These are phyloP conservation scores for Neomonachus schauinslandi DNA, from an alignment of 2,113 vertebrate species.

Conservation along the genomic window DNA sequence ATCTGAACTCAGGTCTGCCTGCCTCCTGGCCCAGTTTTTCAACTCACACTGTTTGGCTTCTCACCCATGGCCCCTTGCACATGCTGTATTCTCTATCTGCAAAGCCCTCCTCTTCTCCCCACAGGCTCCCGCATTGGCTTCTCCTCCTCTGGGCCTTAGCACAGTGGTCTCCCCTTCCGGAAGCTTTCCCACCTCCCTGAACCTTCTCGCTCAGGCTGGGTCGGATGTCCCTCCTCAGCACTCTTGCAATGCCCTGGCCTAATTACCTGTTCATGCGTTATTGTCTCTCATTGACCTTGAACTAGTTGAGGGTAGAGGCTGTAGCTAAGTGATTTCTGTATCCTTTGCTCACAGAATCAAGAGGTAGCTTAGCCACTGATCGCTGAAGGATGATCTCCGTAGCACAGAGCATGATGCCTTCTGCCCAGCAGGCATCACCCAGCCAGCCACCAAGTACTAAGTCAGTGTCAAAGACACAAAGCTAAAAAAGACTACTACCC, in stretches of 20 bases:
- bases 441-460: background rate
- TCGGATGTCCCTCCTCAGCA: background rate
- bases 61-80: background rate
- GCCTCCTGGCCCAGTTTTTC: background rate
- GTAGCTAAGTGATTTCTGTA: background rate
- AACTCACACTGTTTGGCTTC: background rate
- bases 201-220: background rate
- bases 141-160: background rate
- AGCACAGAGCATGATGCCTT: background rate
- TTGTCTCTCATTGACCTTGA: constrained; percentile 7
- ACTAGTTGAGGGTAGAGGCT: background rate
- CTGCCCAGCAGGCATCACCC: background rate
- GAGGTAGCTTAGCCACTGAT: background rate
- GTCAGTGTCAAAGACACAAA: background rate
- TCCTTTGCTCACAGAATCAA: background rate
- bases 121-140: background rate
- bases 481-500: background rate
- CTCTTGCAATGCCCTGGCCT: background rate
- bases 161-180: background rate
- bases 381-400: background rate
- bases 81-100: background rate
- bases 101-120: background rate
- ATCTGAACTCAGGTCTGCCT: background rate
- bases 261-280: background rate
- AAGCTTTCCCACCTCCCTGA: background rate